Evolutionary conservation across 2,888 invertebrate species (phyloP), one percentile per base, ranked within the genome.

Genomic region (Embidobia sp.): DNA sequence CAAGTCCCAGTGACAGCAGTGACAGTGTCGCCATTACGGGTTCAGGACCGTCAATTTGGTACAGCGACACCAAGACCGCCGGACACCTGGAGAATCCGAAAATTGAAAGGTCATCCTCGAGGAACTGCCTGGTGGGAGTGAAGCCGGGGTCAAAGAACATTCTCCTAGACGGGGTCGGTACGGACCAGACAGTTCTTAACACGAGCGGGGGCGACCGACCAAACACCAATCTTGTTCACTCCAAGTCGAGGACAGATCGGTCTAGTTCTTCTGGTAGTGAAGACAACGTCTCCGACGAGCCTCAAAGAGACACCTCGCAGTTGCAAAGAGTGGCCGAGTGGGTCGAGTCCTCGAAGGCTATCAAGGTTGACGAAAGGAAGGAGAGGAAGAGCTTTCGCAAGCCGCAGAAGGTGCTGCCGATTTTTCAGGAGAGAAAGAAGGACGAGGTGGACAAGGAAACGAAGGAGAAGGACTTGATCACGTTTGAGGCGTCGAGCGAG

Each of bases 111-210:
- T 75, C 83, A 3, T 67, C 53, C 3, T 95, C 95, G 1, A 91
- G 95, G 77, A 93, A 94, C 82, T 95, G 95, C 84, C 94, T 95
- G 53, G 91, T 95, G 85, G 91, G 95, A 29, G 92, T 95, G 83
- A 95, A 95, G 83, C 93, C 93, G 3, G 95, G 95, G 3, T 94
- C 95, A 7, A 95, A 94, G 85, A 96, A 95, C 86, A 95, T 96
- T 82, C 90, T 96, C 3, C 90, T 96, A 16, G 95, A 95, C 87
- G 95, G 95, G 83, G 94, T 94, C 26, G 94, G 94, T 81, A 93
- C 94, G 40, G 92, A 94, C 19, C 93, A 94, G 8, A 95, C 95
- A 0, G 93, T 95, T 26, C 90, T 95, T 33, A 95, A 95, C 82
- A 93, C 93, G 16, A 90, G 87, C 35, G 84, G 84, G 0, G 79